These are phyloP conservation scores for Glyptemys insculpta DNA, from an alignment of 2,797 vertebrate genomes.

Conservation along the genomic window DNA sequence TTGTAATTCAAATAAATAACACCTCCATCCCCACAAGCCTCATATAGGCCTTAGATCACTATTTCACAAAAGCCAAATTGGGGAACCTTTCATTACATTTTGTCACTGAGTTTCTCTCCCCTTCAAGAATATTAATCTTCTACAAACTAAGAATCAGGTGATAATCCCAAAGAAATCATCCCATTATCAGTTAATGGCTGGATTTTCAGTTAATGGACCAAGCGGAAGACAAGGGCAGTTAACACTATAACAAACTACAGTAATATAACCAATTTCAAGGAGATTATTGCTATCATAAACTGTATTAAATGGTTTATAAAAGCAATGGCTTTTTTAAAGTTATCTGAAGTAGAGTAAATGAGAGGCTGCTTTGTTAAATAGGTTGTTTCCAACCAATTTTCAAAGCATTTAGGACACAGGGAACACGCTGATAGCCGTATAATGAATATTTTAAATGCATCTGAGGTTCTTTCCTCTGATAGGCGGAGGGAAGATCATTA, in stretches of 20 bases:
- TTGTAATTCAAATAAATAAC: background rate
- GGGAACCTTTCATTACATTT: background rate
- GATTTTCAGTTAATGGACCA: conserved; percentile 65
- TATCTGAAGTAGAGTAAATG: conserved; percentile 53
- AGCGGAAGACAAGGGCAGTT: conserved; percentile 65
- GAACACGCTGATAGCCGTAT: background rate
- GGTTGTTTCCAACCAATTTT: conserved; percentile 58
- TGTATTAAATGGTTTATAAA: conserved; percentile 66
- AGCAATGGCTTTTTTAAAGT: background rate
- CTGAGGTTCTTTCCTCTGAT: conserved; percentile 18
- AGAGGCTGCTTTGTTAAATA: conserved; percentile 51
- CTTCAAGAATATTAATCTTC: conserved; percentile 42
- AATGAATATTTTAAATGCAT: conserved; percentile 56
- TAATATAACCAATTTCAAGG: conserved; percentile 68
- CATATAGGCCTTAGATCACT: background rate
- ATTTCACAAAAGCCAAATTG: background rate
- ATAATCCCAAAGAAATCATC: conserved; percentile 63
- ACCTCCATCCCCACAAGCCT: background rate
- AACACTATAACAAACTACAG: conserved; percentile 66
- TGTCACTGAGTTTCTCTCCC: background rate
- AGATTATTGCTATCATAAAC: conserved; percentile 62
- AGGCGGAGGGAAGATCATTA: background rate
- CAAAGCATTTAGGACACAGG: conserved; percentile 51
- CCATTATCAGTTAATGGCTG: conserved; percentile 43
- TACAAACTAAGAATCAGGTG: conserved; percentile 25